Conservation (phyloP, 2,113 vertebrate species). For the Pogonocichla stellata region DNA sequence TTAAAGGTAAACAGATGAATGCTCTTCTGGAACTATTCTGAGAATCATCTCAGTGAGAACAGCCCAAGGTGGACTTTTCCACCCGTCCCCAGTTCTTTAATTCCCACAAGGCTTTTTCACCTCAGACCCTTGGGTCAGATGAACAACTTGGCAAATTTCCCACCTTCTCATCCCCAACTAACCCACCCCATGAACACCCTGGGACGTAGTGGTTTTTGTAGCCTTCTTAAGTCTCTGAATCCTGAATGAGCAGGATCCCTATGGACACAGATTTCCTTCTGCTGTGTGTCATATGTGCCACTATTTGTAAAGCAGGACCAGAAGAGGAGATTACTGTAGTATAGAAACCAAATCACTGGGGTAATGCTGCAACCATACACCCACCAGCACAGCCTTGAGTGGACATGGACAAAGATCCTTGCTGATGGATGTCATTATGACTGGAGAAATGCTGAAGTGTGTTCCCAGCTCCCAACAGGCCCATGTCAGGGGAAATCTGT, state of each 20-base stretch:
- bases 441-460: not conserved
- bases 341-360: not conserved
- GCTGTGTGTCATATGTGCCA: accelerated
- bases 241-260: not conserved
- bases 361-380: not conserved
- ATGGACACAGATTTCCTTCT: not conserved
- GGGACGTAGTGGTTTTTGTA: not conserved
- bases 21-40: not conserved
- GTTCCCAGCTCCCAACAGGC: accelerated
- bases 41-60: not conserved
- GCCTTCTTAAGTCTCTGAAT: not conserved
- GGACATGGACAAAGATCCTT: not conserved
- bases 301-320: not conserved
- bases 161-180: not conserved
- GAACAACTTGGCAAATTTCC: not conserved
- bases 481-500: not conserved
- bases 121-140: not conserved
- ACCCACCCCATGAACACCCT: not conserved
- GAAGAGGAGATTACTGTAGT: not conserved
- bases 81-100: no score
- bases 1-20: not conserved
- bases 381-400: not conserved
- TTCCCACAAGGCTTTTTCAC: not conserved
- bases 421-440: not conserved
- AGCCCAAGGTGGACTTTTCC: not conserved